Conservation (phyloP, 2,113 vertebrate genomes). For the Corythornis vintsioides region DNA sequence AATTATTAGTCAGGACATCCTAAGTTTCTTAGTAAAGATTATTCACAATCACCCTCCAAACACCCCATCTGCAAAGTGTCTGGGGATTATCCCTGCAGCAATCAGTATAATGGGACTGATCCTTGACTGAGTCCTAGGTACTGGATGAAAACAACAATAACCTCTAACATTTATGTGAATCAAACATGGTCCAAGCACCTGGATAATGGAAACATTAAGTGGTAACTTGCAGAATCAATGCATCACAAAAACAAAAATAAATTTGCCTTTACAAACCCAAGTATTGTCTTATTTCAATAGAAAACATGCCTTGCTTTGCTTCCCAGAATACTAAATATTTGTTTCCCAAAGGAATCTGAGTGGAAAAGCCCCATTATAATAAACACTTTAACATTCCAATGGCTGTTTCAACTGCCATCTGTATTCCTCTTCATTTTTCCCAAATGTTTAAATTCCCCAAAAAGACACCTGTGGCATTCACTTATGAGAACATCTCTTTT, state of each 20-base stretch:
- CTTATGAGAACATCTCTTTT: not conserved
- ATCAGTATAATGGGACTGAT: not conserved
- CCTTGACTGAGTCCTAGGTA: not conserved
- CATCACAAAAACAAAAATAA: not conserved
- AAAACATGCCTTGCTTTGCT: not conserved
- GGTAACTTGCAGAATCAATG: not conserved
- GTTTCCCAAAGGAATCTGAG: not conserved
- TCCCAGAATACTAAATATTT: not conserved
- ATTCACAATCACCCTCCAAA: not conserved
- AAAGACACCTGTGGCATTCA: conserved; percentile 35
- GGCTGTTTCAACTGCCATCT: conserved; percentile 9
- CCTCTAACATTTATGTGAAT: not conserved
- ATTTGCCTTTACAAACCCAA: not conserved
- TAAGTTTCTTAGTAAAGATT: not conserved
- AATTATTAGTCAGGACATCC: not conserved
- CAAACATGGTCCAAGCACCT: not conserved
- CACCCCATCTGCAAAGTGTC: not conserved
- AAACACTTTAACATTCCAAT: conserved; percentile 15
- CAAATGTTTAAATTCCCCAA: not conserved
- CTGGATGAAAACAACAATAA: not conserved
- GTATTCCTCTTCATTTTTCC: not conserved
- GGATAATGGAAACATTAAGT: not conserved
- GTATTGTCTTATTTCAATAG: not conserved
- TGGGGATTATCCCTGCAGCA: not conserved
- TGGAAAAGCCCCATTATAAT: not conserved